Evolutionary conservation across 2,888 invertebrate species (phyloP).

Genomic region (Aphodius sticticus): DNA sequence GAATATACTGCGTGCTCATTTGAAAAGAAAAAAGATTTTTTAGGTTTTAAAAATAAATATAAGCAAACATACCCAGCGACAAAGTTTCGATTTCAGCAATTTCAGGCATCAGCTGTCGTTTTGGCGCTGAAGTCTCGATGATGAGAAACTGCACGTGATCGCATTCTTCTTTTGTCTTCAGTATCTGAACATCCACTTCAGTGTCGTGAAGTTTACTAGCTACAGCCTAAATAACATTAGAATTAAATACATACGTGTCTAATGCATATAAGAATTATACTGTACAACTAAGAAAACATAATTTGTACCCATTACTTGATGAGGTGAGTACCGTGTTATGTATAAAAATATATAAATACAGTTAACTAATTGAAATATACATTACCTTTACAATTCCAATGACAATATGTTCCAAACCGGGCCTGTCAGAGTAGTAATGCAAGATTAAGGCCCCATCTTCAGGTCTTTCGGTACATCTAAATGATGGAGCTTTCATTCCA

Average conservation of each 20-base stretch:
- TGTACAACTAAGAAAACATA: not conserved
- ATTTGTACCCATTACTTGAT: too few species aligned
- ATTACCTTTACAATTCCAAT: conserved; percentile 94
- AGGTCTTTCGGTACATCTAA: conserved; percentile 89
- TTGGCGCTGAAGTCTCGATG: conserved; percentile 79
- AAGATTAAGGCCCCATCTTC: conserved; percentile 90
- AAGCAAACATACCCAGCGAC: conserved; percentile 67
- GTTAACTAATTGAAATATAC: not conserved
- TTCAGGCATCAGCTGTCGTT: conserved; percentile 71
- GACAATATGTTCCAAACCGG: conserved; percentile 93
- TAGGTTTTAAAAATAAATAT: conserved; percentile 24
- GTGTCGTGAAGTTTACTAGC: conserved; percentile 92
- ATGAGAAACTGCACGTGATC: conserved; percentile 94
- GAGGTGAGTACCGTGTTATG: not conserved
- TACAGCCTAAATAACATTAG: conserved; percentile 74
- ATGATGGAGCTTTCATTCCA: conserved; percentile 94
- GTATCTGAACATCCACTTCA: conserved; percentile 90
- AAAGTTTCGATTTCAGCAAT: conserved; percentile 77
- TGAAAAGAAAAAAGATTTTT: not conserved
- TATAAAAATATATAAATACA: not conserved
- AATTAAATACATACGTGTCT: not conserved
- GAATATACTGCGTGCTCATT: not conserved
- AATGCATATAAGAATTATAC: not conserved
- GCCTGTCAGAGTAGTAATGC: conserved; percentile 96
- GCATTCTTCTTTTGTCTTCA: conserved; percentile 86